Base-by-base conservation (phyloP, 2,113 vertebrate species). In the Indicator maculatus region DNA sequence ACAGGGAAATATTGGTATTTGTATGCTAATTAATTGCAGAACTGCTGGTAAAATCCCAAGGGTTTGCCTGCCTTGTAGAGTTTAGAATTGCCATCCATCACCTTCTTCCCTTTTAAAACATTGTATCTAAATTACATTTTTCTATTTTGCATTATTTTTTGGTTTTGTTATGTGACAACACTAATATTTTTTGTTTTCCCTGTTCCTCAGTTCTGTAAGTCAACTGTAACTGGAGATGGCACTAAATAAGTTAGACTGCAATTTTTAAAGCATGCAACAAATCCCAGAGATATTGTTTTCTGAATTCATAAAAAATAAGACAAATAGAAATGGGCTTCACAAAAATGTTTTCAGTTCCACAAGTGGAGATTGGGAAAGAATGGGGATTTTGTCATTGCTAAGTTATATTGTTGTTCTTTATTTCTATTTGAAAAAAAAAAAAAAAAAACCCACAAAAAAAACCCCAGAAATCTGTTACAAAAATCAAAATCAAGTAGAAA, bases 1-100 rank as follows among this genome's bases (percentile, higher is more conserved):
- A 66, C 18, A 73, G 67, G 33, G 53, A 93, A 95, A 93, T 85
- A 83, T 47, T 65, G 76, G 59, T 92, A 95, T 93, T 91, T 94
- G 73, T 95, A 97, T 94, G 92, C 36, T 93, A 96, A 95, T 89
- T 87, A 94, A 94, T 95, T 94, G 60, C 10, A 78, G 67, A 93
- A 88, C 66, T 90, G 20, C 53, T 93, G 67, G 76, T 81, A 87
- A 95, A 89, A 94, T 87, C 66, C 67, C 74, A 93, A 50, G 15
- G n/a, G 38, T 79, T 94, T 83, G 4, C 15, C 77, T 93, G 70
- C 45, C 85, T 96, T 93, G 28, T 59, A 80, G 60, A 89, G 16
- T 84, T 87, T 86, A 93, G 81, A 80, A 85, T 17, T 83, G 4
- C 24, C 50, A 96, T 97, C 77, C 91, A 87, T 97, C 83, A 90